Percentiles rank a stretch among this genome's conserved stretches.
These are phyloP conservation scores for Cataglyphis rosenhaueri DNA, from an alignment of 2,888 invertebrate species.

Conservation along the genomic window DNA sequence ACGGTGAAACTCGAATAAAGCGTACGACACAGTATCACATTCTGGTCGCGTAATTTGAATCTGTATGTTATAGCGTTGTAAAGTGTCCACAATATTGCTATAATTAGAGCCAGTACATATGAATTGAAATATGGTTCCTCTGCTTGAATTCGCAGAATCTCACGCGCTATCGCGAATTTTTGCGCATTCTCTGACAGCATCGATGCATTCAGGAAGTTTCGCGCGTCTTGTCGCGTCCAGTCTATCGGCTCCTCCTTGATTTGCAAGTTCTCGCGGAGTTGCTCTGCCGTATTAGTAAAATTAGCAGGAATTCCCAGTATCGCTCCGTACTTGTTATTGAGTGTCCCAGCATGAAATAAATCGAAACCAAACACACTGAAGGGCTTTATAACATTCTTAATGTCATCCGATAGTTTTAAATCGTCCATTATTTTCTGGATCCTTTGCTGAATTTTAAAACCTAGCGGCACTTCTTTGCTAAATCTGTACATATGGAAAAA, in stretches of 20 bases:
- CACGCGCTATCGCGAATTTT: conserved; percentile 92
- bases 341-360: conserved; percentile 89
- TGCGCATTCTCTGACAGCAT: conserved; percentile 92
- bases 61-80: conserved; percentile 87
- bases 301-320: conserved; percentile 91
- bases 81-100: conserved; percentile 87
- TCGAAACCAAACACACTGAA: conserved; percentile 92
- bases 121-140: conserved; percentile 86
- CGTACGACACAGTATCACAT: conserved; percentile 81
- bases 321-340: conserved; percentile 87
- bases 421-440: conserved; percentile 88
- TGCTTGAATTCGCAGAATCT: conserved; percentile 89
- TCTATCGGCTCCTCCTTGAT: conserved; percentile 88
- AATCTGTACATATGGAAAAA: background rate
- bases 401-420: conserved; percentile 86
- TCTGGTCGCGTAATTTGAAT: conserved; percentile 87
- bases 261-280: conserved; percentile 86
- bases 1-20: conserved; percentile 88
- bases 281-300: conserved; percentile 88
- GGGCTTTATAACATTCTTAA: conserved; percentile 87
- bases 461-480: conserved; percentile 11
- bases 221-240: conserved; percentile 89
- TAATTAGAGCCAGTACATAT: conserved; percentile 73
- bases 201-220: conserved; percentile 89
- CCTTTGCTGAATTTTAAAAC: conserved; percentile 83